A percentile compares a stretch with the other conserved stretches of the same genome.
Evolutionary conservation across 2,888 invertebrate species (phyloP).

Genomic region (Caenorhabditis auriculariae): DNA sequence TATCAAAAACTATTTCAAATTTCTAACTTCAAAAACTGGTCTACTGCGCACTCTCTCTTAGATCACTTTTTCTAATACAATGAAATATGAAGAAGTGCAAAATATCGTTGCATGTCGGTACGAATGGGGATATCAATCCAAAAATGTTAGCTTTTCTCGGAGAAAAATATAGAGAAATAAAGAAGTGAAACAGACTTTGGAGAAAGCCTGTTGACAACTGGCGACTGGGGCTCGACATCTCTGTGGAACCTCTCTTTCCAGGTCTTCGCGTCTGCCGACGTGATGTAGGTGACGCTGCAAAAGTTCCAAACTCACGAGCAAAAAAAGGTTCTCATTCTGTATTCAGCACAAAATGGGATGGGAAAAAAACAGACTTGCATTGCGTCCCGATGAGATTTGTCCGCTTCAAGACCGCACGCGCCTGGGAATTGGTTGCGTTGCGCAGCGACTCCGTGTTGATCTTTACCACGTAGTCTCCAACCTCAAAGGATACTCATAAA

Average conservation of each 20-base stretch:
- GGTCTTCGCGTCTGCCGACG: slow-evolving; percentile 68
- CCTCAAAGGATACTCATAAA: slow-evolving; percentile 40
- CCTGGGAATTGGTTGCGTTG: slow-evolving; percentile 70
- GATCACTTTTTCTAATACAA: too few relatives aligned
- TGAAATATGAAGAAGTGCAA: too few relatives aligned
- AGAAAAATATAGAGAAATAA: background rate
- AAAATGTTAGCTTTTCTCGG: too few relatives aligned
- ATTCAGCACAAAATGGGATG: too few relatives aligned
- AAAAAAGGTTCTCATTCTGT: too few relatives aligned
- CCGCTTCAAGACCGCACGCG: slow-evolving; percentile 70
- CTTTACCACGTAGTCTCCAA: slow-evolving; percentile 70
- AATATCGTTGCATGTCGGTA: too few relatives aligned
- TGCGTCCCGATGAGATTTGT: slow-evolving; percentile 70
- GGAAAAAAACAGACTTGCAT: slow-evolving; percentile 69
- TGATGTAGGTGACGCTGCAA: slow-evolving; percentile 70
- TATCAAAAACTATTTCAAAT: too few relatives aligned
- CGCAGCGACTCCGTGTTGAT: slow-evolving; percentile 71
- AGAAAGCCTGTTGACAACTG: slow-evolving; percentile 51
- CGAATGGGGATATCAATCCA: too few relatives aligned
- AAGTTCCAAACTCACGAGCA: slow-evolving; percentile 1
- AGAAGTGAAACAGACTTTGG: slow-evolving; percentile 50
- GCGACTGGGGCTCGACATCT: slow-evolving; percentile 41
- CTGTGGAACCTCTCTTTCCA: slow-evolving; percentile 64
- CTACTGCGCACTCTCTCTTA: too few relatives aligned
- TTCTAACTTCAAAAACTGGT: too few relatives aligned